These are phyloP conservation scores for Campylomormyrus tamandua DNA, from an alignment of 2,113 vertebrate genomes.

Conservation along the genomic window DNA sequence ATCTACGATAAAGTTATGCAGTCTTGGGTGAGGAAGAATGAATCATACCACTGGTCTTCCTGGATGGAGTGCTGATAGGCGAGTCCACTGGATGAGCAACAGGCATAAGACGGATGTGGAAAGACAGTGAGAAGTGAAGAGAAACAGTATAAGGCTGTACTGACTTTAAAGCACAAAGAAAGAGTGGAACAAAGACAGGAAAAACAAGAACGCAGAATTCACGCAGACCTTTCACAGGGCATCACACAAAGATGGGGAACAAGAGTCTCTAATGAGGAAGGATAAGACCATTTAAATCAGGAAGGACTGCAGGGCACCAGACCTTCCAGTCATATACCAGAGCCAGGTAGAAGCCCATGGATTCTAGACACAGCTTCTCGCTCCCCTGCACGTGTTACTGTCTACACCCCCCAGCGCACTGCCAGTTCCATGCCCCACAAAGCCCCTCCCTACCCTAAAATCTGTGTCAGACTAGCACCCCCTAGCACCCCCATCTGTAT, in stretches of 20 bases:
- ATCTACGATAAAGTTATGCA: slow-evolving; percentile 21
- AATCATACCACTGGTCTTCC: slow-evolving; percentile 41
- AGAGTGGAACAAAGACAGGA: background rate
- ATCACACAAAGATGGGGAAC: background rate
- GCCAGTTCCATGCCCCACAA: background rate
- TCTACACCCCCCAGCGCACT: background rate
- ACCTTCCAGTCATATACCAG: background rate
- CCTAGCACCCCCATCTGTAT: background rate
- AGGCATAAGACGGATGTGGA: background rate
- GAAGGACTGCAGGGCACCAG: background rate
- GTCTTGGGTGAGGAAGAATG: background rate
- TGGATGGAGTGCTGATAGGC: slow-evolving; percentile 34
- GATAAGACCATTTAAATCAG: background rate
- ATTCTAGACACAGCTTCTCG: background rate
- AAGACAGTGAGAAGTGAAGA: slow-evolving; percentile 9
- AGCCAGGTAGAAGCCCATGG: background rate
- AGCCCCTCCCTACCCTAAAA: background rate
- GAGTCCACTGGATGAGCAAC: slow-evolving; percentile 28
- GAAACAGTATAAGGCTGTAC: slow-evolving; percentile 6
- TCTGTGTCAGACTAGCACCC: background rate
- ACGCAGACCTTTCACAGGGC: background rate
- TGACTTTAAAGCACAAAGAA: background rate
- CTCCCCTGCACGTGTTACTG: background rate
- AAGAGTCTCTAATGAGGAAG: background rate
- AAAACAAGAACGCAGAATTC: background rate